Evolutionary conservation across 2,113 vertebrate genomes (phyloP).

Genomic region (Siphamia tubifer): DNA sequence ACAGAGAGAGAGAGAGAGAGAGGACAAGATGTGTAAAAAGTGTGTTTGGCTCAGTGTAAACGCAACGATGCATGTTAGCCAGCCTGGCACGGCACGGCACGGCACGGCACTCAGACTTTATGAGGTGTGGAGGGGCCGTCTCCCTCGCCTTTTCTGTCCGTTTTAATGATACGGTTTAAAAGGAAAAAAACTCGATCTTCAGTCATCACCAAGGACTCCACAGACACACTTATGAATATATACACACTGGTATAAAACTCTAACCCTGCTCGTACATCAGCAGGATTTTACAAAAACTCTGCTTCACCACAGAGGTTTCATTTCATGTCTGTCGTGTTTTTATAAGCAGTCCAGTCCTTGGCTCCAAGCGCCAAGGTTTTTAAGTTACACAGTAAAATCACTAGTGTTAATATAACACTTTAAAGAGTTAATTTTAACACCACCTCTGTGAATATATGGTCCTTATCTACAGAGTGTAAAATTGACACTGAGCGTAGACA

Average conservation of each 20-base stretch:
- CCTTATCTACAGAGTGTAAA: no score
- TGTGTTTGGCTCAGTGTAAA: constrained; percentile 64
- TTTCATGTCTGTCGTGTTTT: no score
- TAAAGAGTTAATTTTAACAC: no score
- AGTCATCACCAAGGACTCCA: constrained; percentile 69
- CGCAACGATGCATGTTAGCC: constrained; percentile 60
- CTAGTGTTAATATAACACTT: no score
- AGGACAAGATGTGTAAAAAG: constrained; percentile 71
- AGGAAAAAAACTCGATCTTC: constrained; percentile 70
- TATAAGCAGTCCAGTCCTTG: no score
- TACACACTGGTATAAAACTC: neutral
- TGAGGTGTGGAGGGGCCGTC: constrained; percentile 75
- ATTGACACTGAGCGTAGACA: no score
- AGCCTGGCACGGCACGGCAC: constrained; percentile 68
- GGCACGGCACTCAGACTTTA: constrained; percentile 75
- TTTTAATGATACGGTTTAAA: constrained; percentile 80
- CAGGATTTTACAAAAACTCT: no score
- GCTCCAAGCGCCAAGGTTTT: no score
- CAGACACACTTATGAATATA: constrained; percentile 2
- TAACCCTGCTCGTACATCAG: neutral
- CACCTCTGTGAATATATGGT: no score
- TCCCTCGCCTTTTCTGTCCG: constrained; percentile 61
- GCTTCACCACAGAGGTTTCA: no score
- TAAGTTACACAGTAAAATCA: no score
- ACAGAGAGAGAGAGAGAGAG: constrained; percentile 61